Evolutionary conservation across 2,113 vertebrate species (phyloP), one percentile per base, ranked within the genome.

Genomic region (Albula goreensis): DNA sequence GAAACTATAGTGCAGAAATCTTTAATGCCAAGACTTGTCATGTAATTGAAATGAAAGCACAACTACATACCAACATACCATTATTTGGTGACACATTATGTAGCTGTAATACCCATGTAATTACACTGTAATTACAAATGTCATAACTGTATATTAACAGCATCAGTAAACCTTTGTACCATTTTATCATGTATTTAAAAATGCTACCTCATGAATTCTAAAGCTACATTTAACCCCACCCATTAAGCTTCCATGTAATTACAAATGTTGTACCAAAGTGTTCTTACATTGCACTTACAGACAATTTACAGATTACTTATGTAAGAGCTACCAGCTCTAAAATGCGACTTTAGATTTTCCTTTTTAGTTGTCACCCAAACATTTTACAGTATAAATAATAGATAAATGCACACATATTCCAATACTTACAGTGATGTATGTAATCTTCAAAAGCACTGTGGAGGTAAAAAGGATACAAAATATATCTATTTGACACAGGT

Each of bases 391-490:
- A 66, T 19, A 66, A 66, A 66, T 19, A 19, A 66, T 66, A 22
- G 60, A 66, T 88, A 83, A 91, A 91, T 94, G 92, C 90, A 94
- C 93, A 93, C 92, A 92, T 93, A 91, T 90, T 88, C 92, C 94
- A 90, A 93, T 92, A 94, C 95, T 92, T 95, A 93, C 92, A 95
- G 95, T 94, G 93, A 90, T 85, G 89, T 90, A 87, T 41, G 31
- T 41, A 41, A 41, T 90, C 92, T 89, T 92, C 89, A 95, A 96
- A 95, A 95, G 94, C 93, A 92, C 91, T 90, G 94, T 91, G 92
- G 93, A 93, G 51, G 82, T 84, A 90, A 89, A 93, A 83, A 60
- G 84, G 93, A 92, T 94, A 95, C 92, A 95, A 95, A 96, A 95
- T 91, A 89, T 91, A 91, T 93, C 93, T 92, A 92, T 74, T 74